Evolutionary conservation across 2,113 vertebrate genomes (phyloP).

Genomic region (Mustelus asterias): DNA sequence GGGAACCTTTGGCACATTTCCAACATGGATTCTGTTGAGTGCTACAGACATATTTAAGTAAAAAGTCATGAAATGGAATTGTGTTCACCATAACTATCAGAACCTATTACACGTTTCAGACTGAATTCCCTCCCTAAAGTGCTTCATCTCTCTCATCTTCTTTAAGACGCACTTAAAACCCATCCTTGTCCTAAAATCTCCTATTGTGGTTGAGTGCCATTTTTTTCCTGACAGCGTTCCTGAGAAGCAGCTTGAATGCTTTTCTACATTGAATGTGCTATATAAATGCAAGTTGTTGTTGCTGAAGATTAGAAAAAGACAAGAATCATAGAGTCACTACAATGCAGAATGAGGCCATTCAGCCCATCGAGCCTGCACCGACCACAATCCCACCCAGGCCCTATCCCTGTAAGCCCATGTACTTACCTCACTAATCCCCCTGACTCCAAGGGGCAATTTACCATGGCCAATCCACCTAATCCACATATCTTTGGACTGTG

Average conservation of each 20-base stretch:
- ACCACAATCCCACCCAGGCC: too few species aligned
- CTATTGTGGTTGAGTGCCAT: background rate
- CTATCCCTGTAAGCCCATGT: too few species aligned
- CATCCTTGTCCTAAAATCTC: background rate
- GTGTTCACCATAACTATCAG: background rate
- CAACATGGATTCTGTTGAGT: background rate
- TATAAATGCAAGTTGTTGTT: background rate
- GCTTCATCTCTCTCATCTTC: background rate
- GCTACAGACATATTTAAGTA: background rate
- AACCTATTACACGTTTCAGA: background rate
- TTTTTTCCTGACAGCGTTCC: background rate
- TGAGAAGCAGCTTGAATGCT: background rate
- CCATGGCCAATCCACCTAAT: too few species aligned
- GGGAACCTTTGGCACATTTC: background rate
- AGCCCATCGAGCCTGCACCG: too few species aligned
- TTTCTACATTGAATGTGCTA: background rate
- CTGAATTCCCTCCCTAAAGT: background rate
- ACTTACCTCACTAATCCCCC: too few species aligned
- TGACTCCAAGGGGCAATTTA: too few species aligned
- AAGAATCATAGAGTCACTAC: too few species aligned
- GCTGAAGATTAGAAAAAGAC: background rate
- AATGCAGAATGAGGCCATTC: too few species aligned
- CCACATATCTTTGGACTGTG: too few species aligned
- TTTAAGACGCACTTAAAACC: background rate
- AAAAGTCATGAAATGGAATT: background rate